Evolutionary conservation across 1,140 invertebrate genomes (phyloP).

Genomic region (Zaprionus lachaisei): DNA sequence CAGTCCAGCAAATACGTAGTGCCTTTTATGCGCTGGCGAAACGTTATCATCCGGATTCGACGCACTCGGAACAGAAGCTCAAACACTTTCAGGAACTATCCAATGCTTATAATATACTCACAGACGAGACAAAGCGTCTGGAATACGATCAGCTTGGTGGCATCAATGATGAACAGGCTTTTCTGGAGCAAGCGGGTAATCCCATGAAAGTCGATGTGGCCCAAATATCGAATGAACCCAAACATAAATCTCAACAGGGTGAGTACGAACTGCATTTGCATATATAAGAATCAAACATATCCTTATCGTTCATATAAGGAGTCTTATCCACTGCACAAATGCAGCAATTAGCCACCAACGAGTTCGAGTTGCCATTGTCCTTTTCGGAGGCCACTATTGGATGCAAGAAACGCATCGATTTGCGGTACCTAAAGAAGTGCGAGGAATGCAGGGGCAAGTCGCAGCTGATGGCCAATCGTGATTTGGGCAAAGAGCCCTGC

Average conservation of each 20-base stretch:
- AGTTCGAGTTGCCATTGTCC: constrained; percentile 51
- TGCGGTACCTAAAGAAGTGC: constrained; percentile 70
- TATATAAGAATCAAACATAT: background rate
- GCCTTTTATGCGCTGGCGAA: constrained; percentile 92
- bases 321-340: constrained; percentile 42
- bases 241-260: background rate
- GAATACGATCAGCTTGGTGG: constrained; percentile 88
- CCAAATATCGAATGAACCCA: constrained; percentile 12
- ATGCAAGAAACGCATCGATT: constrained; percentile 67
- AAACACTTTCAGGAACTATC: constrained; percentile 94
- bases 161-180: constrained; percentile 65
- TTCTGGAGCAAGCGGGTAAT: constrained; percentile 66
- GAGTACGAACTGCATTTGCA: background rate
- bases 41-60: constrained; percentile 90
- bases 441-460: constrained; percentile 75
- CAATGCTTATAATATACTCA: constrained; percentile 93
- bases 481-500: constrained; percentile 67
- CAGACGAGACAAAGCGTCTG: constrained; percentile 90
- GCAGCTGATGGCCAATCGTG: constrained; percentile 58
- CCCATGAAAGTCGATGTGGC: constrained; percentile 48
- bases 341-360: constrained; percentile 48
- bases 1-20: constrained; percentile 92
- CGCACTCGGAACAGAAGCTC: constrained; percentile 88
- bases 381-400: constrained; percentile 73
- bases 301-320: background rate